Conservation (phyloP, 2,113 vertebrate genomes). For the Cyprinodon variegatus region DNA sequence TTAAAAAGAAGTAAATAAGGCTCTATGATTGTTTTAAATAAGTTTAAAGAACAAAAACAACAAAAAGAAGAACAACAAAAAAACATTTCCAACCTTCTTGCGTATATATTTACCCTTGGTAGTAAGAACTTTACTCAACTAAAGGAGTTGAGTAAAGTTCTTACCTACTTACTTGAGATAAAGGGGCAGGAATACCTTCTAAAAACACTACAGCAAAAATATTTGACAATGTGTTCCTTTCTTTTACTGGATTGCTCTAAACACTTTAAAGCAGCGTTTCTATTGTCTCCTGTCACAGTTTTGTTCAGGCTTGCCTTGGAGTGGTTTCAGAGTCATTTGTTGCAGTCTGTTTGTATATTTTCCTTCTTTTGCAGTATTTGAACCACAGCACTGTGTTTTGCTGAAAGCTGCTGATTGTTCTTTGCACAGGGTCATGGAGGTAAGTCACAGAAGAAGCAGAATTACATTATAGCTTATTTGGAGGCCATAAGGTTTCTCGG, state of each 20-base stretch:
- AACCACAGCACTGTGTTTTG: conserved; percentile 68
- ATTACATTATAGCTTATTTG: conserved; percentile 78
- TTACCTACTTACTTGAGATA: background rate
- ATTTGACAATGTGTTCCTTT: background rate
- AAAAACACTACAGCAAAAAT: background rate
- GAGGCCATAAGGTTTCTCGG: conserved; percentile 70
- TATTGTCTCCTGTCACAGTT: conserved; percentile 25
- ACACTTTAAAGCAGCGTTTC: conserved; percentile 17
- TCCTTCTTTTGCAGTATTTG: conserved; percentile 58
- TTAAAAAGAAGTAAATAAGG: too few species aligned
- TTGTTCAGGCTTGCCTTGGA: conserved; percentile 29
- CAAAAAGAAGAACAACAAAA: too few species aligned
- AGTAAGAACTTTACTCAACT: background rate
- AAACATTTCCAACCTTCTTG: too few species aligned
- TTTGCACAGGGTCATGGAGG: conserved; percentile 64
- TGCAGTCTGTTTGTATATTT: conserved; percentile 43
- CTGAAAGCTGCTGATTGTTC: conserved; percentile 74
- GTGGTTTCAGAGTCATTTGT: conserved; percentile 53
- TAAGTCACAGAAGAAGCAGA: conserved; percentile 71
- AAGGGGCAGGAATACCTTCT: background rate
- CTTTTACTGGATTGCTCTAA: conserved; percentile 13
- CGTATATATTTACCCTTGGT: too few species aligned
- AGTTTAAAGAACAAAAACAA: too few species aligned
- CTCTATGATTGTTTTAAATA: background rate
- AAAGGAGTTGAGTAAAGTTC: background rate